Evolutionary conservation across 2,888 invertebrate species (phyloP), one percentile per base, ranked within the genome.

Genomic region (Pogonocherus hispidulus): DNA sequence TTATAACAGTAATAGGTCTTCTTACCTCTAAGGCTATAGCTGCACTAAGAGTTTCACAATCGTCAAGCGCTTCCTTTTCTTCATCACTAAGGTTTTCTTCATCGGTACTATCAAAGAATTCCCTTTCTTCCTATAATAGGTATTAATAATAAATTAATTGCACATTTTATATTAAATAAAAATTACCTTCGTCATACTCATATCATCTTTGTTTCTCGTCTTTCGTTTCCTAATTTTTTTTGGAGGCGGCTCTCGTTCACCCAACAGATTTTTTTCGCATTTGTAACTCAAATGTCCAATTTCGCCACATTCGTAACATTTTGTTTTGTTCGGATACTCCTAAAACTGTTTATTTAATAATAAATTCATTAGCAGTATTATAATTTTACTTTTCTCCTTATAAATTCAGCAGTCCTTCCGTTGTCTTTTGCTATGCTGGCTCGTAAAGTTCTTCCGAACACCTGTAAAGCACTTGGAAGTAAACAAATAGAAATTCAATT

Each of bases 261-360:
- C 94, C 3, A 94, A 85, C 9, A 91, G 85, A 85, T 94, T 94
- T 74, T 89, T 88, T 0, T 88, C 88, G 78, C 94, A 94, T 46
- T 88, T 86, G 78, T 93, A 93, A 70, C 93, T 93, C 55, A 93
- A 83, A 82, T 93, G 93, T 0, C 93, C 93, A 66, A 84, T 85
- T 78, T 91, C 90, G 0, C 93, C 92, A 84, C 94, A 94, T 83
- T 94, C 93, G 79, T 91, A 94, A 82, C 94, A 94, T 66, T 86
- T 85, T 1, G 89, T 88, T 85, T 94, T 94, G 80, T 94, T 92
- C 5, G 90, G 89, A 82, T 94, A 94, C 68, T 89, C 87, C 80
- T 85, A 69, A 35, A 62, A 65, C 56, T 54, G n/a, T 59, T 57
- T 41, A 6, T n/a, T n/a, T n/a, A 18, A 56, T 20, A 37, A 60